These are phyloP conservation scores for Rhinolophus ferrumequinum DNA, from an alignment of 2,113 vertebrate genomes.

Conservation along the genomic window DNA sequence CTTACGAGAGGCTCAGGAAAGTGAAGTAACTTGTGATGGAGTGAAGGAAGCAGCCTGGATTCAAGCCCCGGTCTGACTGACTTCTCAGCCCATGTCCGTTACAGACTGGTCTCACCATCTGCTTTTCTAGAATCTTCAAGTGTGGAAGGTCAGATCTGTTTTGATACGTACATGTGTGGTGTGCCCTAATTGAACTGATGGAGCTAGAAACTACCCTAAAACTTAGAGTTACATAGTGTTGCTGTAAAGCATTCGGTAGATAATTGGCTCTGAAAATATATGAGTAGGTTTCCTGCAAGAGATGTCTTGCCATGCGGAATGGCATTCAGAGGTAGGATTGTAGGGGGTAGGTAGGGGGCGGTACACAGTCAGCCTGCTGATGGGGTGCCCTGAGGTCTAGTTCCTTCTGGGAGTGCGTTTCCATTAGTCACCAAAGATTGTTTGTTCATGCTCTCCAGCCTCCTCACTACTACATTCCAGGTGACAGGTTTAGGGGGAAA, in stretches of 20 bases:
- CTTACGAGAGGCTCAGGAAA: neutral
- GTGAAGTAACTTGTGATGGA: neutral
- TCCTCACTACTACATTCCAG: neutral
- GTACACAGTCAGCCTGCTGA: rapidly evolving
- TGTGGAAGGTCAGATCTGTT: neutral
- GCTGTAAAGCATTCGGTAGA: neutral
- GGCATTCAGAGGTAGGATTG: neutral
- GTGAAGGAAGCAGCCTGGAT: neutral
- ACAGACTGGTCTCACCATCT: neutral
- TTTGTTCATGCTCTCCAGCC: neutral
- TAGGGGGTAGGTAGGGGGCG: too few species aligned
- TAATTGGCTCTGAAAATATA: neutral
- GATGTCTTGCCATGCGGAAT: rapidly evolving
- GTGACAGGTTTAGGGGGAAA: slow-evolving; percentile 22
- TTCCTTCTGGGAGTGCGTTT: neutral
- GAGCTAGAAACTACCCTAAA: neutral
- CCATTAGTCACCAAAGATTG: neutral
- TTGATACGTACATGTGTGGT: neutral
- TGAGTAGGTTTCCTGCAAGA: neutral
- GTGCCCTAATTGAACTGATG: neutral
- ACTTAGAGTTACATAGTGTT: neutral
- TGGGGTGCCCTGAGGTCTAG: neutral
- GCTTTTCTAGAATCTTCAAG: neutral
- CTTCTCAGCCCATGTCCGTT: neutral
- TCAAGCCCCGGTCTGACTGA: neutral